Conservation (phyloP, 1,140 invertebrate species). For the Atopsyche davidsoni region DNA sequence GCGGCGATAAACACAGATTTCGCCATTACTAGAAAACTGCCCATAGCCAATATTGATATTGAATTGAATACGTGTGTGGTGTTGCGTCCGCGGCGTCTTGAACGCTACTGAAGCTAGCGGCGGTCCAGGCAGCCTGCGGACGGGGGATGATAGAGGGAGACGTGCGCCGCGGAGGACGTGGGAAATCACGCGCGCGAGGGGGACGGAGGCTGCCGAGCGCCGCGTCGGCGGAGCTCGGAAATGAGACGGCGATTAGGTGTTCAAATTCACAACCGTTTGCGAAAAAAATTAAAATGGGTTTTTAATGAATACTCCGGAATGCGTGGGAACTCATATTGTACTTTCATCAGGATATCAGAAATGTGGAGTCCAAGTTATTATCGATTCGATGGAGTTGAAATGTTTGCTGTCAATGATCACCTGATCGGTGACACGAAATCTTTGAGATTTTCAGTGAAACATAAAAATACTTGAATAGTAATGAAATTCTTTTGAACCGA, state of each 20-base stretch:
- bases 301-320: conserved; percentile 23
- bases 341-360: not conserved
- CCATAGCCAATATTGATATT: conserved; percentile 8
- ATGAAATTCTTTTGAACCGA: no score
- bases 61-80: not conserved
- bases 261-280: conserved; percentile 18
- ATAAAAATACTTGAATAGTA: no score
- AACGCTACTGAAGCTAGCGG: conserved; percentile 15
- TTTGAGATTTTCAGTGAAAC: no score
- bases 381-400: no score
- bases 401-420: no score
- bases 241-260: conserved; percentile 24
- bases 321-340: not conserved
- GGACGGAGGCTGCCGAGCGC: conserved; percentile 8
- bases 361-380: not conserved
- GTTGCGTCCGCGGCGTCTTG: conserved; percentile 9
- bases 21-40: conserved; percentile 4
- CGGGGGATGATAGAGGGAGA: not conserved
- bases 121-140: not conserved
- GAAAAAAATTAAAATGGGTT: conserved; percentile 22
- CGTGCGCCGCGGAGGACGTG: not conserved
- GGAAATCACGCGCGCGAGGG: not conserved
- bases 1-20: not conserved
- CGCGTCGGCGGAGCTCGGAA: conserved; percentile 17
- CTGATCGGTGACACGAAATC: no score